Conservation (phyloP, 2,888 invertebrate species). For the Syrista parreyssii region DNA sequence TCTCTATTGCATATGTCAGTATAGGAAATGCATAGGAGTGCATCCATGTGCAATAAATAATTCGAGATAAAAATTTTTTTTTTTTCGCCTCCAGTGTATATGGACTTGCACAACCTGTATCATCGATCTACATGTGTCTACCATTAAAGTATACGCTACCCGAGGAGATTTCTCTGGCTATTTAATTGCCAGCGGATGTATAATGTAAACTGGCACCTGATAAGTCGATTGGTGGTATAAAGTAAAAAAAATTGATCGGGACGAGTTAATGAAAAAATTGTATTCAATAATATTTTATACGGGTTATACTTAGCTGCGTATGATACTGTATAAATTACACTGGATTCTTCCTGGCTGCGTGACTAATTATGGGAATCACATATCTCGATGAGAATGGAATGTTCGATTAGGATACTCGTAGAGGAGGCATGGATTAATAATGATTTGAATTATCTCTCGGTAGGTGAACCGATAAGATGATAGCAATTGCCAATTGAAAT, state of each 20-base stretch:
- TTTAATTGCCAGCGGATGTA: background rate
- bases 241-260: background rate
- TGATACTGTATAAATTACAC: background rate
- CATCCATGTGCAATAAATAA: background rate
- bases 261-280: background rate
- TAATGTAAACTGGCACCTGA: background rate
- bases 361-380: background rate
- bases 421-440: background rate
- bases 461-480: background rate
- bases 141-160: background rate
- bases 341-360: background rate
- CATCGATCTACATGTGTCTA: background rate
- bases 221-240: background rate
- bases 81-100: background rate
- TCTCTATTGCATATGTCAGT: background rate
- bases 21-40: background rate
- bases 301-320: background rate
- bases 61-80: background rate
- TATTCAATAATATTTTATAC: background rate
- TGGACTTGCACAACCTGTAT: background rate
- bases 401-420: background rate
- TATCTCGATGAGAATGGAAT: background rate
- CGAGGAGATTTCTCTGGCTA: background rate
- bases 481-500: background rate
- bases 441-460: background rate